Conservation (phyloP, 2,113 vertebrate species). For the Austrofundulus limnaeus region DNA sequence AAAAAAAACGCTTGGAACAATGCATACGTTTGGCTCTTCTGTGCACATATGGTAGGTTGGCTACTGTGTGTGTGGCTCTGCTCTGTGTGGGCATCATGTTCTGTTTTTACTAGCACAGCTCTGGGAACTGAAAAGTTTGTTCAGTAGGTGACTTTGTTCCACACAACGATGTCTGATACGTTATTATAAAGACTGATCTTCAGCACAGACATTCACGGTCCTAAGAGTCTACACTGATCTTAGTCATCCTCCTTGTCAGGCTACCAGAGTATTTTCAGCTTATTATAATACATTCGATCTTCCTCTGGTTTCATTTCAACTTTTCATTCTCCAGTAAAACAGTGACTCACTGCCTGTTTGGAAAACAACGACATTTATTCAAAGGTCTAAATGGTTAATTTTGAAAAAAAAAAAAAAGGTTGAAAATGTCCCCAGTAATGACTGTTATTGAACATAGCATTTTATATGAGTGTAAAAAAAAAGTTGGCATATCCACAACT, state of each 20-base stretch:
- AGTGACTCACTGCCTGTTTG: constrained; percentile 32
- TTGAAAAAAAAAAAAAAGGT: no score
- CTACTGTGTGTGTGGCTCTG: constrained; percentile 16
- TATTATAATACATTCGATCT: constrained; percentile 31
- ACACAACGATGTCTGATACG: not conserved
- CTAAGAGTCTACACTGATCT: not conserved
- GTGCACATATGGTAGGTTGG: constrained; percentile 4
- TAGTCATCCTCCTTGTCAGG: not conserved
- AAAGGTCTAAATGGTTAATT: no score
- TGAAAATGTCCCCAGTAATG: no score
- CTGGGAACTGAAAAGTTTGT: not conserved
- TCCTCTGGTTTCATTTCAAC: not conserved
- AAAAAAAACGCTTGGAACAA: constrained; percentile 35
- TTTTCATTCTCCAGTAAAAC: constrained; percentile 19
- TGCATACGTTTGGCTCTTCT: constrained; percentile 5
- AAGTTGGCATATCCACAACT: no score
- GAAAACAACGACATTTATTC: no score
- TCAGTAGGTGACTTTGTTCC: not conserved
- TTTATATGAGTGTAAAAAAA: no score
- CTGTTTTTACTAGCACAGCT: constrained; percentile 18
- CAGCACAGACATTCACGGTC: not conserved
- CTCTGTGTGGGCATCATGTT: constrained; percentile 32
- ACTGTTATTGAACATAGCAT: no score
- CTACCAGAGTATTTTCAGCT: constrained; percentile 8
- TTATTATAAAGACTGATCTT: not conserved